These are phyloP conservation scores for Phylloscopus whistleri DNA, from an alignment of 2,113 vertebrate genomes.

Conservation along the genomic window DNA sequence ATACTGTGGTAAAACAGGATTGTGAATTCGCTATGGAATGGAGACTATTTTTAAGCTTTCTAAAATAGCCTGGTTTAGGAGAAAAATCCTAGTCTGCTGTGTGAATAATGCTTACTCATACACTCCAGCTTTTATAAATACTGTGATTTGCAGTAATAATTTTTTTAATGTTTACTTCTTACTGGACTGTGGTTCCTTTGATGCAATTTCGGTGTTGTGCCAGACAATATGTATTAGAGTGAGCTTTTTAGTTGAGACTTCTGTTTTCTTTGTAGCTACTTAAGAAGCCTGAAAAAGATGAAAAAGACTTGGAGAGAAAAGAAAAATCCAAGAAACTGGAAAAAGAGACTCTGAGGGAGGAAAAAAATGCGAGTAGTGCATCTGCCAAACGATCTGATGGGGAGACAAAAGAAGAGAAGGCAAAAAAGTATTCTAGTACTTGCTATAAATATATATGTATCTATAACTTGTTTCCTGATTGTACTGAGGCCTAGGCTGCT, in stretches of 20 bases:
- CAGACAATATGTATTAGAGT: slow-evolving; percentile 37
- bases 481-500: background rate
- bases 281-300: slow-evolving; percentile 93
- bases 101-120: slow-evolving; percentile 65
- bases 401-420: slow-evolving; percentile 87
- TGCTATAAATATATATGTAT: slow-evolving; percentile 61
- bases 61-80: slow-evolving; percentile 16
- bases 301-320: slow-evolving; percentile 87
- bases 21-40: slow-evolving; percentile 27
- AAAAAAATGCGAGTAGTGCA: slow-evolving; percentile 75
- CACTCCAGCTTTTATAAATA: slow-evolving; percentile 60
- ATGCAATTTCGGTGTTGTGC: slow-evolving; percentile 58
- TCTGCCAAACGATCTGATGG: slow-evolving; percentile 82
- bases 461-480: slow-evolving; percentile 19
- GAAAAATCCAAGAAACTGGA: slow-evolving; percentile 90
- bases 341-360: slow-evolving; percentile 86
- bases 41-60: slow-evolving; percentile 51
- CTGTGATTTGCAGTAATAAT: background rate
- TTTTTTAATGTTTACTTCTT: background rate
- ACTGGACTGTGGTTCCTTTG: slow-evolving; percentile 33
- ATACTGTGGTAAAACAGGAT: slow-evolving; percentile 19
- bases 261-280: slow-evolving; percentile 83
- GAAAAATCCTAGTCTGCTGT: slow-evolving; percentile 48
- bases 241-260: slow-evolving; percentile 68
- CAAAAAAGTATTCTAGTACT: slow-evolving; percentile 79